Evolutionary conservation across 2,113 vertebrate genomes (phyloP).

Genomic region (human (Homo sapiens)): DNA sequence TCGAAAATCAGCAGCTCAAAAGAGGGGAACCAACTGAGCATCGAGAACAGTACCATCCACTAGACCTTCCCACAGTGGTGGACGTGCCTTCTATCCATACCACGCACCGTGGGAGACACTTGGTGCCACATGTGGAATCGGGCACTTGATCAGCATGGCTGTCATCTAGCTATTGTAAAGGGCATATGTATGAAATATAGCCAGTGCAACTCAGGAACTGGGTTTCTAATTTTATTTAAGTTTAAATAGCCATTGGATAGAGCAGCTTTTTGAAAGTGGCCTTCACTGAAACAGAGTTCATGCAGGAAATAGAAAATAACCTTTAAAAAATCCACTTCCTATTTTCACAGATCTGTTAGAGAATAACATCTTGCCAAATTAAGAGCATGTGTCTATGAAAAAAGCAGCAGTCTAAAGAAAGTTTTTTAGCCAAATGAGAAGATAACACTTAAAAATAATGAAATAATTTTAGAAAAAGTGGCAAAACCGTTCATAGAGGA

Average conservation of each 20-base stretch:
- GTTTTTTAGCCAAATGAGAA: not conserved
- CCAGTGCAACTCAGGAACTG: not conserved
- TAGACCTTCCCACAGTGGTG: accelerated
- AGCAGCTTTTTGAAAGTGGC: not conserved
- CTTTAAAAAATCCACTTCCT: not conserved
- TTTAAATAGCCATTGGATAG: not conserved
- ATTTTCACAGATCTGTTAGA: not conserved
- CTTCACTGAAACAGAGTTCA: not conserved
- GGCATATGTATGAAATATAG: not conserved
- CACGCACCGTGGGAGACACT: accelerated
- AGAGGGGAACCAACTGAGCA: not conserved
- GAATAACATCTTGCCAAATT: not conserved
- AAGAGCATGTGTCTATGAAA: not conserved
- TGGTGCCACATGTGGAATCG: not conserved
- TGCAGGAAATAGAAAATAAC: not conserved
- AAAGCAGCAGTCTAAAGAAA: not conserved
- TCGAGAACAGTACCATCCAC: not conserved
- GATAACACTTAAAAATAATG: not conserved
- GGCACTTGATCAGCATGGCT: not conserved
- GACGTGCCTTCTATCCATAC: accelerated
- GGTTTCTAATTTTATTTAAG: not conserved
- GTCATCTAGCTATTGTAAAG: not conserved
- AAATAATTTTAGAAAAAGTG: not conserved
- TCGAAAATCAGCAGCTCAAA: not conserved
- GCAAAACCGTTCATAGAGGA: not conserved